Evolutionary conservation across 1,140 invertebrate genomes (phyloP).

Genomic region (Zaprionus africanus): DNA sequence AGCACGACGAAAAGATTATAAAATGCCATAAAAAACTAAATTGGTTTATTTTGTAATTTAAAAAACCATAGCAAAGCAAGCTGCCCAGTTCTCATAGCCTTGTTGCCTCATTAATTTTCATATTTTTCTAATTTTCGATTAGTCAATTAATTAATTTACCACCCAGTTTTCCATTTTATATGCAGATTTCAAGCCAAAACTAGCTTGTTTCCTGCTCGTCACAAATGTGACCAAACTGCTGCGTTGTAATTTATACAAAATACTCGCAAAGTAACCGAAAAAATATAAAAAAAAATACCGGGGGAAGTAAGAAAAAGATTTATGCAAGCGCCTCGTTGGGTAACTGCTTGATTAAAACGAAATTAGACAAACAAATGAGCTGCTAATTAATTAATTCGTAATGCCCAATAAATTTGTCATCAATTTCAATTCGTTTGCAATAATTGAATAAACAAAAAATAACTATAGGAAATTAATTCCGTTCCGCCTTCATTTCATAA

Average conservation of each 20-base stretch:
- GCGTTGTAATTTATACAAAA: constrained; percentile 37
- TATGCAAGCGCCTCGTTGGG: constrained; percentile 12
- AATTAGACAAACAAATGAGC: constrained; percentile 69
- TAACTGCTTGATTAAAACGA: constrained; percentile 60
- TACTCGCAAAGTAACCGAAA: constrained; percentile 9
- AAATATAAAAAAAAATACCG: constrained; percentile 1
- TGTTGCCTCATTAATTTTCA: constrained; percentile 1
- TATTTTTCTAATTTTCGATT: constrained; percentile 6
- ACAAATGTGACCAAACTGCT: neutral
- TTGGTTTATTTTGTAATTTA: too few relatives aligned
- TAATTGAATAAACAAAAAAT: constrained; percentile 35
- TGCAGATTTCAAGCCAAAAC: constrained; percentile 54
- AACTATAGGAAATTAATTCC: constrained; percentile 33
- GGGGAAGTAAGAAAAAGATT: constrained; percentile 12
- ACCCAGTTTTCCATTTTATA: constrained; percentile 42
- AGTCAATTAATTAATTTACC: constrained; percentile 22
- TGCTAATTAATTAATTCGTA: constrained; percentile 73
- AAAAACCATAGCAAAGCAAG: neutral
- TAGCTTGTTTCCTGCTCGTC: constrained; percentile 14
- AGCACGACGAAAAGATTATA: neutral
- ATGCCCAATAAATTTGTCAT: constrained; percentile 71
- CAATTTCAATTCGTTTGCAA: constrained; percentile 53
- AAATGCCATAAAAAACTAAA: too few relatives aligned
- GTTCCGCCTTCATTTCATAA: constrained; percentile 30
- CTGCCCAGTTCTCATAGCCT: neutral